Evolutionary conservation across 2,113 vertebrate genomes (phyloP).

Genomic region (Gambusia affinis): DNA sequence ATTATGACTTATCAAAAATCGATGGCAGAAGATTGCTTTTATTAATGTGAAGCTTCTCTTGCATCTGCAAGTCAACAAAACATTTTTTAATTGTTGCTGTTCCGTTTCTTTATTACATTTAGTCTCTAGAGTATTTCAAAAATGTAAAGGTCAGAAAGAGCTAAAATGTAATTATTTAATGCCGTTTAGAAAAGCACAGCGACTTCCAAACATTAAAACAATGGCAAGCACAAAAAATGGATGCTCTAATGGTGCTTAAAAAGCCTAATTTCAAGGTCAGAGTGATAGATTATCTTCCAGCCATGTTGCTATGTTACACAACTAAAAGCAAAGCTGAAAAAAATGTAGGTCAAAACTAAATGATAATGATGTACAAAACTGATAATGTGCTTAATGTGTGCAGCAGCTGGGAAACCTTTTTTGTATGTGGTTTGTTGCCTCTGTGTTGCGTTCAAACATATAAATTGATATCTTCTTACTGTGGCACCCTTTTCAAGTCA

Average conservation of each 20-base stretch:
- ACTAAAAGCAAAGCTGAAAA: background rate
- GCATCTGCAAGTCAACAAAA: background rate
- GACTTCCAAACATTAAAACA: background rate
- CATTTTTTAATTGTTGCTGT: background rate
- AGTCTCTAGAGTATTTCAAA: background rate
- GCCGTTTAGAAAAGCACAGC: background rate
- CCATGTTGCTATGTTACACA: background rate
- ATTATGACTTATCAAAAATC: background rate
- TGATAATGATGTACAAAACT: background rate
- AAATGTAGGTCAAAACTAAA: background rate
- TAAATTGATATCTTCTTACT: background rate
- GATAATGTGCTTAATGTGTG: background rate
- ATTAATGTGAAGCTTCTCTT: too few species aligned
- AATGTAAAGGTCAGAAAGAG: background rate
- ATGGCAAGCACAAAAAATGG: background rate
- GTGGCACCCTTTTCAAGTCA: background rate
- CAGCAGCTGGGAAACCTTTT: background rate
- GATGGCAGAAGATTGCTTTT: background rate
- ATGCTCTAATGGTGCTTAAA: background rate
- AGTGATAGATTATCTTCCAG: background rate
- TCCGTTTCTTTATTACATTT: background rate
- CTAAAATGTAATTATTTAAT: background rate
- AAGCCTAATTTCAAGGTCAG: background rate
- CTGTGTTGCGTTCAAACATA: background rate
- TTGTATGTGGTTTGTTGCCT: background rate